Evolutionary conservation across 2,113 vertebrate species (phyloP).

Genomic region (Gymnocephalus cernua): DNA sequence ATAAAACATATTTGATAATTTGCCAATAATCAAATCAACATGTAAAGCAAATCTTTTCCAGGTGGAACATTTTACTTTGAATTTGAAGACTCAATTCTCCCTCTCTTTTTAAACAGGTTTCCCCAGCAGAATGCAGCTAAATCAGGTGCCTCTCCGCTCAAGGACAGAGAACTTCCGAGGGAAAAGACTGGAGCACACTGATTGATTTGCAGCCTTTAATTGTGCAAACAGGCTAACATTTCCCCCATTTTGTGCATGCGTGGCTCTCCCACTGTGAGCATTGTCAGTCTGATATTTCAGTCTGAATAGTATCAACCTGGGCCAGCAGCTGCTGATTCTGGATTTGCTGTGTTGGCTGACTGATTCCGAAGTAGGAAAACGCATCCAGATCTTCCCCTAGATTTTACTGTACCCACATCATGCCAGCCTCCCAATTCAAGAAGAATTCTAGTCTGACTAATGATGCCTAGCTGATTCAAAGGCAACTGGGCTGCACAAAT

Average conservation of each 20-base stretch:
- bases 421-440: constrained; percentile 39
- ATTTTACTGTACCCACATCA: constrained; percentile 47
- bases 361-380: constrained; percentile 51
- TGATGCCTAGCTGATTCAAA: constrained; percentile 63
- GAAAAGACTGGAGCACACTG: too few relatives aligned
- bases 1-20: too few relatives aligned
- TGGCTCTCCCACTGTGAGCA: constrained; percentile 34
- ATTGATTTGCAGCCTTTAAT: too few relatives aligned
- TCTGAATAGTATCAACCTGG: constrained; percentile 62
- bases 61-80: not conserved
- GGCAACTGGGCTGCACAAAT: constrained; percentile 59
- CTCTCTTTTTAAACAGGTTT: too few relatives aligned
- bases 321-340: constrained; percentile 53
- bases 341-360: constrained; percentile 53
- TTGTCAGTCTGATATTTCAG: constrained; percentile 54
- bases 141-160: too few relatives aligned
- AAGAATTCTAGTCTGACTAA: constrained; percentile 65
- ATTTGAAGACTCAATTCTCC: constrained; percentile 29
- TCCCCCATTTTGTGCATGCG: constrained; percentile 12
- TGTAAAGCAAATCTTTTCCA: constrained; percentile 16
- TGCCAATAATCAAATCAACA: too few relatives aligned
- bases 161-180: too few relatives aligned
- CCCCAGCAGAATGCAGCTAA: too few relatives aligned
- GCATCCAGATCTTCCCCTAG: constrained; percentile 38
- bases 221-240: too few relatives aligned